Evolutionary conservation across 1,140 invertebrate species (phyloP).

Genomic region (Heliothis subflexa): DNA sequence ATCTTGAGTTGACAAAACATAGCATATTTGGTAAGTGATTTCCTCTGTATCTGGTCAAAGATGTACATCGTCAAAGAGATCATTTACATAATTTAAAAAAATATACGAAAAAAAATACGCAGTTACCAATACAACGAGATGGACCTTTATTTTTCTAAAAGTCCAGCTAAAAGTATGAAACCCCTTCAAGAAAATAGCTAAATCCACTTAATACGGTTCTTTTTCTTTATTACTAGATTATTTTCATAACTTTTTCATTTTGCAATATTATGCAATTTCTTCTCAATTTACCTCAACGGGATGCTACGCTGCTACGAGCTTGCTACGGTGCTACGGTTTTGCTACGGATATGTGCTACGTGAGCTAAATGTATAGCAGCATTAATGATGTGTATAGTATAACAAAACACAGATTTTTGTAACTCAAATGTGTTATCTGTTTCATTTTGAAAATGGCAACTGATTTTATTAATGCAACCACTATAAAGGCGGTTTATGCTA

Average conservation of each 20-base stretch:
- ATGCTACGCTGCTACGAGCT: slow-evolving; percentile 3
- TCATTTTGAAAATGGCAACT: too few species aligned
- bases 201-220: too few species aligned
- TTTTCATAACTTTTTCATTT: slow-evolving; percentile 13
- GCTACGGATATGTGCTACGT: slow-evolving; percentile 53
- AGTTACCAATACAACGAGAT: too few species aligned
- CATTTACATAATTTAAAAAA: background rate
- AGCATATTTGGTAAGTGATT: too few species aligned
- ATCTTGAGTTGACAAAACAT: too few species aligned
- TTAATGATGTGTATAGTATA: slow-evolving; percentile 44
- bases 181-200: too few species aligned
- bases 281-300: background rate
- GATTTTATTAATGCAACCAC: too few species aligned
- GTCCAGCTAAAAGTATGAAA: too few species aligned
- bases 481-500: too few species aligned
- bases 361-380: slow-evolving; percentile 64
- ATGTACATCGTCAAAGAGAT: too few species aligned
- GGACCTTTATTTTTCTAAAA: too few species aligned
- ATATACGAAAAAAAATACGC: background rate
- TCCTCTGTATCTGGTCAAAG: too few species aligned
- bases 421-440: background rate
- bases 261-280: slow-evolving; percentile 6
- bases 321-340: background rate
- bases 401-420: background rate
- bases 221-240: background rate